phyloP scores from a whole-genome alignment of 2,113 vertebrate genomes.

The Coracopsis vasa region DNA sequence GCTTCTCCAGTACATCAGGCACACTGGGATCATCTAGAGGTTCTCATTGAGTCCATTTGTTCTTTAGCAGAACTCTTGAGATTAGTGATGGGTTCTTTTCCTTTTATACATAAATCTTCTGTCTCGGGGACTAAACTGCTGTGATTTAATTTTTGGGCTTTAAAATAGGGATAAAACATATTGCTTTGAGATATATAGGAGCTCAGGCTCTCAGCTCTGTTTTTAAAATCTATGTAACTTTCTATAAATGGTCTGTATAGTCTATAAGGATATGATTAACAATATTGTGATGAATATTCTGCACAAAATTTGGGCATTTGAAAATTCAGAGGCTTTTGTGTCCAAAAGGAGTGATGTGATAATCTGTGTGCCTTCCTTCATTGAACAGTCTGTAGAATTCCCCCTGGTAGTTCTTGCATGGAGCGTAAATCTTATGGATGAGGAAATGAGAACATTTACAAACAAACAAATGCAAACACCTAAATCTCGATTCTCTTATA shows the following conservation, averaged over 20 bases:
- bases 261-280: constrained; percentile 34
- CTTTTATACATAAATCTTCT: not conserved
- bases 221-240: constrained; percentile 17
- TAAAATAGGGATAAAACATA: constrained; percentile 28
- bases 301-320: not conserved
- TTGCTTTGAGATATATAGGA: not conserved
- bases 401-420: not conserved
- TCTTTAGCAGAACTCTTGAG: not conserved
- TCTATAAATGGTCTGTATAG: constrained; percentile 3
- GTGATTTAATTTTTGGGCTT: not conserved
- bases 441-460: constrained; percentile 39
- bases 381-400: not conserved
- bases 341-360: not conserved
- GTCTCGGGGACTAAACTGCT: not conserved
- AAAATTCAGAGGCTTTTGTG: constrained; percentile 14
- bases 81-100: not conserved
- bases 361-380: not conserved
- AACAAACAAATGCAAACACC: constrained; percentile 26
- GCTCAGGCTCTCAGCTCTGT: not conserved
- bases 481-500: not conserved
- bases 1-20: not conserved
- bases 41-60: not conserved
- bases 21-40: not conserved
- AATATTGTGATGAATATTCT: constrained; percentile 15
- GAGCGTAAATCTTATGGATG: not conserved